Percentiles rank a stretch among this genome's conserved stretches.
phyloP scores from a whole-genome alignment of 2,113 vertebrate species.

The Tringa solitaria region DNA sequence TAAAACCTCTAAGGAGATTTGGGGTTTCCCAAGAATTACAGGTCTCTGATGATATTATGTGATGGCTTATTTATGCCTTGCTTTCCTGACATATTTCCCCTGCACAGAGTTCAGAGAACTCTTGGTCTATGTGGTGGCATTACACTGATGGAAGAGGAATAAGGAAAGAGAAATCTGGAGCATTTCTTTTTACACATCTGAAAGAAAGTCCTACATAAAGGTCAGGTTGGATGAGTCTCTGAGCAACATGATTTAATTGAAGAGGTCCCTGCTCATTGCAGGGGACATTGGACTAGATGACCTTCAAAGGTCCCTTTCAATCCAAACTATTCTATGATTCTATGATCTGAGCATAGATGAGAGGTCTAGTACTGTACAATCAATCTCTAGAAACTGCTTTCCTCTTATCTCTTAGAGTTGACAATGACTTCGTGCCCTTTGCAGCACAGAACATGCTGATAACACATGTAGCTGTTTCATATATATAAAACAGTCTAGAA shows the following conservation, averaged over 20 bases:
- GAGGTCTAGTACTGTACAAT: background rate
- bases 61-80: background rate
- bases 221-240: background rate
- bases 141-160: background rate
- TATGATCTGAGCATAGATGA: background rate
- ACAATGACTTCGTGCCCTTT: background rate
- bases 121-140: background rate
- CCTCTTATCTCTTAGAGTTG: background rate
- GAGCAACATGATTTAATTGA: background rate
- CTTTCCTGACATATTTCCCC: background rate
- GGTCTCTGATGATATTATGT: background rate
- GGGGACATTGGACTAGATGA: background rate
- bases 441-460: background rate
- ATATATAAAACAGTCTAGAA: background rate
- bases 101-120: background rate
- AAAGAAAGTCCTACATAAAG: background rate
- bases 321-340: background rate
- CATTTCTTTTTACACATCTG: background rate
- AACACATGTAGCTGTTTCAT: background rate
- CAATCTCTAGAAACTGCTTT: background rate
- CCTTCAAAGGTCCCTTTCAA: background rate
- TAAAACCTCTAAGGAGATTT: background rate
- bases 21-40: background rate
- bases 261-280: background rate
- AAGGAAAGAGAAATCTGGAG: background rate